Percentiles rank a stretch among this genome's conserved stretches.
These are phyloP conservation scores for Oeneis ivallda DNA, from an alignment of 2,888 invertebrate species.

Conservation along the genomic window DNA sequence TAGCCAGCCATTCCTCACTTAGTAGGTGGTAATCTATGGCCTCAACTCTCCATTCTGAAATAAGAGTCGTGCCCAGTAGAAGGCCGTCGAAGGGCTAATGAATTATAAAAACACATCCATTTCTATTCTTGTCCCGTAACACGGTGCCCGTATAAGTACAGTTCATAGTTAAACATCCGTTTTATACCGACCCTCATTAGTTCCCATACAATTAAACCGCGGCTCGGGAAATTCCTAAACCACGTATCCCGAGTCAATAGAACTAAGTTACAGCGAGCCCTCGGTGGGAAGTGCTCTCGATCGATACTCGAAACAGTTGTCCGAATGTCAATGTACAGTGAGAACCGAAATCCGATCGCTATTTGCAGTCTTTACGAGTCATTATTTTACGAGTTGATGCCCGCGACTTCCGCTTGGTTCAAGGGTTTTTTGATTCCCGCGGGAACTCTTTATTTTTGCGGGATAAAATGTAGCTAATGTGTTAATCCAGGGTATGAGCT, in stretches of 20 bases:
- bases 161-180: slow-evolving; percentile 29
- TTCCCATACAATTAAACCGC: slow-evolving; percentile 27
- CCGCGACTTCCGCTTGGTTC: too few species aligned
- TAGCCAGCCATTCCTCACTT: too few species aligned
- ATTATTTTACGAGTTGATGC: too few species aligned
- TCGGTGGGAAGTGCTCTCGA: slow-evolving; percentile 57
- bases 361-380: too few species aligned
- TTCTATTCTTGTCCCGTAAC: neutral
- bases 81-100: too few species aligned
- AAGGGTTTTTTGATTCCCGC: too few species aligned
- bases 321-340: slow-evolving; percentile 33
- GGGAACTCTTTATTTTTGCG: too few species aligned
- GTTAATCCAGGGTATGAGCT: too few species aligned
- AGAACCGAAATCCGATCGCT: neutral
- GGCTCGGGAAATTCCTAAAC: slow-evolving; percentile 27
- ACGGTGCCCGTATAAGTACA: slow-evolving; percentile 2
- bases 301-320: slow-evolving; percentile 51
- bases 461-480: too few species aligned
- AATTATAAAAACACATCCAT: neutral
- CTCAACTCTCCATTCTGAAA: too few species aligned
- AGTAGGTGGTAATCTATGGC: too few species aligned
- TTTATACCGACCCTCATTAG: slow-evolving; percentile 31
- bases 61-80: too few species aligned
- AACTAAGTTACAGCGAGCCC: slow-evolving; percentile 39
- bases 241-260: slow-evolving; percentile 32